These are phyloP conservation scores for Drosophila gaucha DNA, from an alignment of 2,888 invertebrate species.

Conservation along the genomic window DNA sequence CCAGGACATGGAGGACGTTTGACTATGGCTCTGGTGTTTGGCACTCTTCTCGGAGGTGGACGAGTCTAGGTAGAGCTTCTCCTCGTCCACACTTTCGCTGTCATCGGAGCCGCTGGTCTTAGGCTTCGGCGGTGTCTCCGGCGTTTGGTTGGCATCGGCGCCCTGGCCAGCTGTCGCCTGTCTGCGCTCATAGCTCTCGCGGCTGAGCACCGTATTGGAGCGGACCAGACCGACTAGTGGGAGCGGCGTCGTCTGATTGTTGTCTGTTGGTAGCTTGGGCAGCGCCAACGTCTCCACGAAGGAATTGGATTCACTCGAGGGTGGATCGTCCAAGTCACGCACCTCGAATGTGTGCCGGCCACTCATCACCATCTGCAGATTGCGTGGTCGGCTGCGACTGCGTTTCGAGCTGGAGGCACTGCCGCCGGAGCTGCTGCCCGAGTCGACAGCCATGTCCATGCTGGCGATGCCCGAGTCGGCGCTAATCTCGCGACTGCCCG, in stretches of 20 bases:
- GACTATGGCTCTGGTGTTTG: slow-evolving; percentile 78
- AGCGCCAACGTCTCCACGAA: slow-evolving; percentile 83
- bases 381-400: slow-evolving; percentile 87
- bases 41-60: slow-evolving; percentile 86
- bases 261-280: slow-evolving; percentile 83
- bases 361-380: slow-evolving; percentile 90
- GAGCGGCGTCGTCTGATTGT: slow-evolving; percentile 80
- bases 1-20: slow-evolving; percentile 83
- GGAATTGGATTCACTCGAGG: slow-evolving; percentile 83
- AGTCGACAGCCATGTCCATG: slow-evolving; percentile 82
- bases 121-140: slow-evolving; percentile 26
- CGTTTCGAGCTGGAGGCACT: slow-evolving; percentile 79
- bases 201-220: slow-evolving; percentile 82
- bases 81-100: slow-evolving; percentile 87
- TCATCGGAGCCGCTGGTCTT: slow-evolving; percentile 75
- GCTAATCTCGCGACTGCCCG: slow-evolving; percentile 84
- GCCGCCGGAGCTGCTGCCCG: slow-evolving; percentile 62
- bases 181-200: slow-evolving; percentile 76
- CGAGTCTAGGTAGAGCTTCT: slow-evolving; percentile 88
- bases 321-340: slow-evolving; percentile 86
- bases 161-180: slow-evolving; percentile 29
- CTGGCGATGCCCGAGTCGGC: slow-evolving; percentile 85
- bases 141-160: not conserved
- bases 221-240: slow-evolving; percentile 83
- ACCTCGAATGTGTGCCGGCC: slow-evolving; percentile 91